Evolutionary conservation across 2,113 vertebrate genomes (phyloP).

Genomic region (Caloenas nicobarica): DNA sequence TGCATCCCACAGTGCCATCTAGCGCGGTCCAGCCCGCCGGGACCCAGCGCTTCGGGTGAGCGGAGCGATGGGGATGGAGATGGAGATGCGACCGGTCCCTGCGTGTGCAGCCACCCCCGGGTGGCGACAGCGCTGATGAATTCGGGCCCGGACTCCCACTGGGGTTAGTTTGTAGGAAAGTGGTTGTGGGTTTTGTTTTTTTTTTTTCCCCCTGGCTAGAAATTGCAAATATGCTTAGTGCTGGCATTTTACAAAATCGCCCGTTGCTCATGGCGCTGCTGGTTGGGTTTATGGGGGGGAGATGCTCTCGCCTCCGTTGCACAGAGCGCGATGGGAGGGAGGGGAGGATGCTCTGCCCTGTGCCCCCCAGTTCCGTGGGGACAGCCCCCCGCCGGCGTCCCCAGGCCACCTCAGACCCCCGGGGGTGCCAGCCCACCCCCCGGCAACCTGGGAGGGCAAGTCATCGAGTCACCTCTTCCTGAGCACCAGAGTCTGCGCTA

Average conservation of each 20-base stretch:
- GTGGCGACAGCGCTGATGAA: no score
- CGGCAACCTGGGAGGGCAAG: slow-evolving; percentile 47
- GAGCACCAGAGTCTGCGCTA: slow-evolving; percentile 54
- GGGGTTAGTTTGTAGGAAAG: rapidly evolving
- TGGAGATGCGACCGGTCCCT: neutral
- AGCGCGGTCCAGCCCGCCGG: slow-evolving; percentile 24
- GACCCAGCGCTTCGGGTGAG: neutral
- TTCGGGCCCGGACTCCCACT: neutral
- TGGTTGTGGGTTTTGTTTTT: no score
- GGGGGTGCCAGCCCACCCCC: neutral
- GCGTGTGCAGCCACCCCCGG: no score
- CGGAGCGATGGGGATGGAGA: neutral
- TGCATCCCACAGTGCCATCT: slow-evolving; percentile 72
- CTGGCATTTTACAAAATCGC: rapidly evolving
- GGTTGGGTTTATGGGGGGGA: neutral
- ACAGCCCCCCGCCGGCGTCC: neutral
- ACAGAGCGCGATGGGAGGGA: neutral
- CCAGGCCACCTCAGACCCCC: neutral
- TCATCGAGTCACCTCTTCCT: slow-evolving; percentile 63
- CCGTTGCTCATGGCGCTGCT: neutral
- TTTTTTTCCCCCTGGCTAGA: neutral
- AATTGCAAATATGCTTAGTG: rapidly evolving
- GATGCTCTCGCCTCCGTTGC: rapidly evolving
- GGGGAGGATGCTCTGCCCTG: neutral
- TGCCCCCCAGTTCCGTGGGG: no score